phyloP scores from a whole-genome alignment of 2,113 vertebrate species.

The Setophaga petechia region DNA sequence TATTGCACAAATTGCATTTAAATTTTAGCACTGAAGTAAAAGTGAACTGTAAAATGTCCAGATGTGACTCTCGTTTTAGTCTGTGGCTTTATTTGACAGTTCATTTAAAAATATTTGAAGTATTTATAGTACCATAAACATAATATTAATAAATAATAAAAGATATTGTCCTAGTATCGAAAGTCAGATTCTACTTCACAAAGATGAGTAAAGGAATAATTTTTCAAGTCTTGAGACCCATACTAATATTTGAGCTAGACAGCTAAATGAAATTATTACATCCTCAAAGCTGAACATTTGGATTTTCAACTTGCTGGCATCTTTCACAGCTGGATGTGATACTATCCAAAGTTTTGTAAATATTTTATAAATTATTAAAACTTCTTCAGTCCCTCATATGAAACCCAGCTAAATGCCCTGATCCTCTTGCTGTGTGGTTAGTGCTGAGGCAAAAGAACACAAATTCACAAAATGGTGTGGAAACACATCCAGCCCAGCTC shows the following conservation, averaged over 20 bases:
- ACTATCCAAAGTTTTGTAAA: background rate
- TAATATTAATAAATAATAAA: background rate
- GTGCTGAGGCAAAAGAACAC: background rate
- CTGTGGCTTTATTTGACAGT: background rate
- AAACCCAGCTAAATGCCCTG: background rate
- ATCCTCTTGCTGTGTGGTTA: background rate
- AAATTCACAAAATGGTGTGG: background rate
- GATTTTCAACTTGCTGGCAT: background rate
- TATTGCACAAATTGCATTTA: background rate
- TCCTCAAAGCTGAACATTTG: background rate
- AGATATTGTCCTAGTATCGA: background rate
- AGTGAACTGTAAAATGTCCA: background rate
- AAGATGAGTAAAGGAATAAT: background rate
- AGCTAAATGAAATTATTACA: background rate
- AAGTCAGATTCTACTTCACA: background rate
- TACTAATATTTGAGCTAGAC: background rate
- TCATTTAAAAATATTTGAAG: background rate
- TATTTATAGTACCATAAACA: background rate
- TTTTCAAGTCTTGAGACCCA: background rate
- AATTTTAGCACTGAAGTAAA: background rate
- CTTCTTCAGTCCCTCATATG: background rate
- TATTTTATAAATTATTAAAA: background rate
- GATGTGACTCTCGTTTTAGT: background rate
- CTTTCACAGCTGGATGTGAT: background rate
- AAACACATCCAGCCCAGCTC: background rate